Conservation (phyloP, 2,113 vertebrate genomes). For the Monopterus albus region DNA sequence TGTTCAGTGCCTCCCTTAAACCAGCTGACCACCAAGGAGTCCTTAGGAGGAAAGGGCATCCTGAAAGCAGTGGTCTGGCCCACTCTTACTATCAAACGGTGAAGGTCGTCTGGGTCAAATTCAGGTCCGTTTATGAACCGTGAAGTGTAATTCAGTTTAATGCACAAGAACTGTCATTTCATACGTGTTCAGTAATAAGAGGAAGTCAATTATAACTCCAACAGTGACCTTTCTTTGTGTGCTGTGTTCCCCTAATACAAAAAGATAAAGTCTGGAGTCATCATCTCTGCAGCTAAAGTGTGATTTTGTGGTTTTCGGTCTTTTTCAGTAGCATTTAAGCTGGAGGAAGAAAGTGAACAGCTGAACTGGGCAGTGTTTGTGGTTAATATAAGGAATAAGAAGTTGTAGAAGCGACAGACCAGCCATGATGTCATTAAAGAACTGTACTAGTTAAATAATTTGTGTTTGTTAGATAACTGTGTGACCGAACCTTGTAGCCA, state of each 20-base stretch:
- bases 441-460: no score
- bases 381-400: no score
- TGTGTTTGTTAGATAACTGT: no score
- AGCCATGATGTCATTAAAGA: no score
- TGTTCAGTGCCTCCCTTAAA: conserved; percentile 83
- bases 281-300: conserved; percentile 71
- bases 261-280: conserved; percentile 83
- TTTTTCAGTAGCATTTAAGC: no score
- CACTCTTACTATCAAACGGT: conserved; percentile 85
- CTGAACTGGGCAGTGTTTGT: no score
- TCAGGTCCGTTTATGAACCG: conserved; percentile 81
- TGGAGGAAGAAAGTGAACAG: no score
- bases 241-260: conserved; percentile 73
- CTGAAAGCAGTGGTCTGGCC: conserved; percentile 84
- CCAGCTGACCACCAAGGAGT: conserved; percentile 83
- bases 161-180: neutral
- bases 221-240: conserved; percentile 76
- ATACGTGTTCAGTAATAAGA: neutral
- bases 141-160: conserved; percentile 23
- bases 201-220: conserved; percentile 65
- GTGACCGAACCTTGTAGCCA: no score
- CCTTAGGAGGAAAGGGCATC: conserved; percentile 83
- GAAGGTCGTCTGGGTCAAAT: conserved; percentile 81
- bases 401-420: no score
- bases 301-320: no score